Evolutionary conservation across 2,888 invertebrate species (phyloP).

Genomic region (Dioctria linearis): DNA sequence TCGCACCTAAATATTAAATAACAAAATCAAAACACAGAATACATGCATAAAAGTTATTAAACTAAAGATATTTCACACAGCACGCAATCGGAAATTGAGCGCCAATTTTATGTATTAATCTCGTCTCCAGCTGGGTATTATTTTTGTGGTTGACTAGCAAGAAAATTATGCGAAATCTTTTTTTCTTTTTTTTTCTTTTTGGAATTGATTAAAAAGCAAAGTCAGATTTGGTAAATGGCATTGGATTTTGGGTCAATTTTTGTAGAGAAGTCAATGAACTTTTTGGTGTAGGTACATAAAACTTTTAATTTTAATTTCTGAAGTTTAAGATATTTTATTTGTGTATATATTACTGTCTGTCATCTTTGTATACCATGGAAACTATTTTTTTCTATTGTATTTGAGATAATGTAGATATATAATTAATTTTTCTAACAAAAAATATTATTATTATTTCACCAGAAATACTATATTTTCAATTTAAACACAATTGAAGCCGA

Average conservation of each 20-base stretch:
- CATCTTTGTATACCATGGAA: too few species aligned
- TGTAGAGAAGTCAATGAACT: constrained; percentile 41
- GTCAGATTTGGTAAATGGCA: constrained; percentile 35
- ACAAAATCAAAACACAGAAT: not conserved
- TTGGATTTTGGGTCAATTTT: constrained; percentile 41
- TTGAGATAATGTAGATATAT: too few species aligned
- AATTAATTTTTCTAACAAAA: too few species aligned
- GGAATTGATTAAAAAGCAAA: constrained; percentile 27
- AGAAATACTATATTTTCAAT: too few species aligned
- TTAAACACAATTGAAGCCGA: too few species aligned
- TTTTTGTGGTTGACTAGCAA: not conserved
- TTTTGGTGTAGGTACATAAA: not conserved
- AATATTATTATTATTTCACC: too few species aligned
- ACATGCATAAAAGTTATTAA: not conserved
- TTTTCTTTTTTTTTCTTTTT: constrained; percentile 11
- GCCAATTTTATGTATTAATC: not conserved
- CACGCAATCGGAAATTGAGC: not conserved
- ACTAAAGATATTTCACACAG: not conserved
- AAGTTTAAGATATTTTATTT: too few species aligned
- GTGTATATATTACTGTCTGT: too few species aligned
- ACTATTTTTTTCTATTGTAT: too few species aligned
- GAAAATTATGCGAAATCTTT: not conserved
- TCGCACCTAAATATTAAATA: not conserved
- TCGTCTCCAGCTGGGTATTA: not conserved
- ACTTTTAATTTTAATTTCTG: too few species aligned